These are phyloP conservation scores for Euura saliciscinereae DNA, from an alignment of 1,140 invertebrate species.

Conservation along the genomic window DNA sequence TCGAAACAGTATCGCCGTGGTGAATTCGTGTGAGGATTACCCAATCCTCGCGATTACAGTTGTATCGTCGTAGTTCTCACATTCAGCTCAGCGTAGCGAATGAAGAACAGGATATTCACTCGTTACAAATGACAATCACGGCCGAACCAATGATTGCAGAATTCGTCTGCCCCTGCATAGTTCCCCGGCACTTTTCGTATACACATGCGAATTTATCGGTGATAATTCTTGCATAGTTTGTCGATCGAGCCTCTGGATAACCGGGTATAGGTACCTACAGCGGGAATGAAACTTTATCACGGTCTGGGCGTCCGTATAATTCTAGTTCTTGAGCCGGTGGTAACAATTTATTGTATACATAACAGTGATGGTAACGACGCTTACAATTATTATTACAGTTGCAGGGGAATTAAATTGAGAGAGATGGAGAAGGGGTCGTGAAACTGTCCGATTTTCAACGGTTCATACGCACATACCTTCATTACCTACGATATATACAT, in stretches of 20 bases:
- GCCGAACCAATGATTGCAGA: background rate
- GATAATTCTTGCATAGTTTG: background rate
- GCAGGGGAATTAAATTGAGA: background rate
- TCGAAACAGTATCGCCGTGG: background rate
- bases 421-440: background rate
- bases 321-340: background rate
- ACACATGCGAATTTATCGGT: background rate
- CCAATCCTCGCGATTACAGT: background rate
- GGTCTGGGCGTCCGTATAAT: background rate
- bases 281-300: background rate
- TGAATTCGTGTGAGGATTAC: background rate
- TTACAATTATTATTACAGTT: background rate
- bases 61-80: background rate
- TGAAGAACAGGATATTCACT: slow-evolving; percentile 5
- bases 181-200: background rate
- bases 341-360: background rate
- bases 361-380: background rate
- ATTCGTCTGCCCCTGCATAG: background rate
- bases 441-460: background rate
- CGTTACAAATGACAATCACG: background rate
- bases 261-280: background rate
- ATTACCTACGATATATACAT: too few relatives aligned
- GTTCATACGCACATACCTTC: background rate
- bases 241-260: background rate
- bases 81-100: background rate